A percentile compares a stretch with the other conserved stretches of the same genome.
These are phyloP conservation scores for Mus minutoides DNA, from an alignment of 2,797 vertebrate genomes.

Conservation along the genomic window DNA sequence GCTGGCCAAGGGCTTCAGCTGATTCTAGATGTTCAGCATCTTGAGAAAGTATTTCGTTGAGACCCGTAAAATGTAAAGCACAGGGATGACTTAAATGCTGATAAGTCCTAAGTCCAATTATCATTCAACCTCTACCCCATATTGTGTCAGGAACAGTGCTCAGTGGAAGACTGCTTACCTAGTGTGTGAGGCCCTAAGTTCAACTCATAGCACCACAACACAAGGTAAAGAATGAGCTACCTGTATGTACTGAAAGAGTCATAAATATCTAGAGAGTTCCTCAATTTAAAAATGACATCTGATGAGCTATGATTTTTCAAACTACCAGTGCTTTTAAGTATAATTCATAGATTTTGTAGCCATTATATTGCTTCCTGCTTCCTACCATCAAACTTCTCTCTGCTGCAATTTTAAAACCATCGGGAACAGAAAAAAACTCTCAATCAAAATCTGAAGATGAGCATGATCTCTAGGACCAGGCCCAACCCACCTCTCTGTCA, in stretches of 20 bases:
- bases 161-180: neutral
- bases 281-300: constrained; percentile 59
- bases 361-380: neutral
- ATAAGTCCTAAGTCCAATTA: neutral
- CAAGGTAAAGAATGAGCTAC: neutral
- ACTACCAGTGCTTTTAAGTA: constrained; percentile 4
- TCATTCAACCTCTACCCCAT: neutral
- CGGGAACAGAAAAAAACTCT: constrained; percentile 33
- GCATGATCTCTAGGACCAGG: neutral
- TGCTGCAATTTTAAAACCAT: constrained; percentile 17
- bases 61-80: neutral
- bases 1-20: neutral
- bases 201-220: neutral
- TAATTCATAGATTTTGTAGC: constrained; percentile 31
- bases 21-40: neutral
- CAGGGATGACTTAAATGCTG: neutral
- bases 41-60: neutral
- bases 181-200: neutral
- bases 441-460: constrained; percentile 30
- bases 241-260: neutral
- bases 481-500: neutral
- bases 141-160: neutral
- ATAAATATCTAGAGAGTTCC: neutral
- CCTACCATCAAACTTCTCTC: neutral
- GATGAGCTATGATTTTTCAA: constrained; percentile 60